Evolutionary conservation across 1,140 invertebrate species (phyloP), one percentile per base, ranked within the genome.

Genomic region (Saccostrea cuccullata): DNA sequence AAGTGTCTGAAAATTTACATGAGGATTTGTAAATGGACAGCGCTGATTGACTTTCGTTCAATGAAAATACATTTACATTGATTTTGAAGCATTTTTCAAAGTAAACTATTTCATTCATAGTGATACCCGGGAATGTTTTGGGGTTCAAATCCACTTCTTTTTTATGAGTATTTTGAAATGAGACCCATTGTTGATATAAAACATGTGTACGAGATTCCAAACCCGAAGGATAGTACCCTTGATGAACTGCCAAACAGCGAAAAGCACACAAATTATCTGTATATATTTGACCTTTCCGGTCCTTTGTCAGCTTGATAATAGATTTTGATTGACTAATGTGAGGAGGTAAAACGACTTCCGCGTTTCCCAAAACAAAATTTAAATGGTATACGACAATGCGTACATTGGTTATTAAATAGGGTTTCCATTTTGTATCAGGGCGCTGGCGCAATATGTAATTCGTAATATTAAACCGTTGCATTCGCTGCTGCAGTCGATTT

Each of bases 401-500:
- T 17, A 82, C 77, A 67, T 86, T 89, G 20, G 64, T 70, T n/a
- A 89, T 84, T 8, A 77, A 82, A 36, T 55, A n/a, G 2, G 85
- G 85, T 40, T 70, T 86, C 85, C 88, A 89, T 47, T 89, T 86
- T 23, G 85, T 77, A 11, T 88, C 26, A 4, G 85, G 85, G 26
- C 60, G 30, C 30, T 89, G 60, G 17, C 40, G n/a, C 20, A 89
- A 84, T 55, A 89, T 86, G 23, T 83, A 64, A 17, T 58, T 47
- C 0, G 30, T 84, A 20, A 86, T 40, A 47, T 89, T 58, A 26
- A 86, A 55, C 11, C 58, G 58, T 56, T 87, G 15, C 58, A 87
- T 40, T 23, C 85, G 36, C 6, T 60, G 60, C 15, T 30, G 84
- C n/a, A 89, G 64, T 70, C 82, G 55, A 11, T 73, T 84, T 11